Conservation (phyloP, 2,888 invertebrate genomes). For the Nipponacmea schrenckii region DNA sequence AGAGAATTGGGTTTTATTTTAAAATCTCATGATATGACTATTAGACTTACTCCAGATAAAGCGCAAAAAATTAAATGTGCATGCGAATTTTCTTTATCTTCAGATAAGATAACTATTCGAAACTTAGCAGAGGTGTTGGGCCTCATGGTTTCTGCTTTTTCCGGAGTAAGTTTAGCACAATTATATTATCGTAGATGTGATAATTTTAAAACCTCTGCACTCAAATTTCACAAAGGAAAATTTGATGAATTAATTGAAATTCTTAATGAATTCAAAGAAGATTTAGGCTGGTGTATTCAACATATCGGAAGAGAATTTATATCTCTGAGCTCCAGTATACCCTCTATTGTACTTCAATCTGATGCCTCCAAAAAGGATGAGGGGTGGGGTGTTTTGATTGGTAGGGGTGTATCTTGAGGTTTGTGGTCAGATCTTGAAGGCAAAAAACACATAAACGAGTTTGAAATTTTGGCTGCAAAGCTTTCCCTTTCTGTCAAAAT, state of each 20-base stretch:
- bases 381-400: slow-evolving; percentile 18
- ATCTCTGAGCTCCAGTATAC: slow-evolving; percentile 1
- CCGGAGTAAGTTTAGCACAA: slow-evolving; percentile 2
- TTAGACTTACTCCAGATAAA: slow-evolving; percentile 11
- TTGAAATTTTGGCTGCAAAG: neutral
- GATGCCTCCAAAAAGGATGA: slow-evolving; percentile 11
- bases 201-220: slow-evolving; percentile 11
- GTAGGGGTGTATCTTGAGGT: slow-evolving; percentile 3
- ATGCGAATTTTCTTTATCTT: neutral
- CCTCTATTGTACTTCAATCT: slow-evolving; percentile 7
- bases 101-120: slow-evolving; percentile 11
- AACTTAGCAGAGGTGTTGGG: slow-evolving; percentile 16
- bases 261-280: neutral
- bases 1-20: slow-evolving; percentile 14
- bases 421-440: slow-evolving; percentile 1
- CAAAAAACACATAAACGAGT: neutral
- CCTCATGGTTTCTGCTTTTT: slow-evolving; percentile 9
- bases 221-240: slow-evolving; percentile 15
- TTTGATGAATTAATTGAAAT: slow-evolving; percentile 17
- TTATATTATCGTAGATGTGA: slow-evolving; percentile 12
- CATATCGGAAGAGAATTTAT: neutral
- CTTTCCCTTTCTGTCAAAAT: neutral
- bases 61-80: slow-evolving; percentile 1
- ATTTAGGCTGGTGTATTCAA: slow-evolving; percentile 16
- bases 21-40: slow-evolving; percentile 10